Base-by-base conservation (phyloP, 2,888 invertebrate species). In the Melanchra persicariae region DNA sequence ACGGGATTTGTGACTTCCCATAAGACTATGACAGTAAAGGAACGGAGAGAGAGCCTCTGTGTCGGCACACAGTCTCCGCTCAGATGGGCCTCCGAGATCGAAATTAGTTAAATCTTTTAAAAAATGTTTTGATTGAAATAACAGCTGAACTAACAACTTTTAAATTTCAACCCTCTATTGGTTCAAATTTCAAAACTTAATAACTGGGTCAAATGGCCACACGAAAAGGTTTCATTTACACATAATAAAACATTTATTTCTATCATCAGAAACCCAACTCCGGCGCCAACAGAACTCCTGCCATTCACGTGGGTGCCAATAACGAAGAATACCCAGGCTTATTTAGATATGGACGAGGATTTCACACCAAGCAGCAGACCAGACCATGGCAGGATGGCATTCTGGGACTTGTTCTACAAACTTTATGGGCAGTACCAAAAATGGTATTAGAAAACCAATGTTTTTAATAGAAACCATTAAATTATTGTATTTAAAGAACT, bases 331-430 rank as follows among this genome's bases (percentile, higher is more conserved):
- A 61, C 58, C 3, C 61, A 78, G 17, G 40, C 55, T 1, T 87
- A 82, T 52, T 49, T 87, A 37, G 34, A 77, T 47, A 81, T 87
- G 37, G 75, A 80, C 60, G 26, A 57, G 2, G 79, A 84, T 0
- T 65, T 85, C 8, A 70, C 57, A 0, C 22, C 75, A 2, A 59
- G 55, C 17, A 65, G 75, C 19, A 80, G 84, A 52, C 81, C 81
- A 17, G 82, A 79, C 52, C 77, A 88, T 45, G 51, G 24, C 0
- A 77, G 86, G 34, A 84, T 81, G 77, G 74, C 82, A 7, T 88
- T 87, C 60, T 86, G 84, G 84, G 83, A 87, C 15, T 68, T 83
- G 8, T 88, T 90, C 60, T 88, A 87, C 67, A 84, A 77, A 58
- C 47, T 79, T 0, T 81, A 86, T 51, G 69, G 72, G 52, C 74